Conservation (phyloP, 2,797 vertebrate genomes). For the Mormyrus hasselquistii region DNA sequence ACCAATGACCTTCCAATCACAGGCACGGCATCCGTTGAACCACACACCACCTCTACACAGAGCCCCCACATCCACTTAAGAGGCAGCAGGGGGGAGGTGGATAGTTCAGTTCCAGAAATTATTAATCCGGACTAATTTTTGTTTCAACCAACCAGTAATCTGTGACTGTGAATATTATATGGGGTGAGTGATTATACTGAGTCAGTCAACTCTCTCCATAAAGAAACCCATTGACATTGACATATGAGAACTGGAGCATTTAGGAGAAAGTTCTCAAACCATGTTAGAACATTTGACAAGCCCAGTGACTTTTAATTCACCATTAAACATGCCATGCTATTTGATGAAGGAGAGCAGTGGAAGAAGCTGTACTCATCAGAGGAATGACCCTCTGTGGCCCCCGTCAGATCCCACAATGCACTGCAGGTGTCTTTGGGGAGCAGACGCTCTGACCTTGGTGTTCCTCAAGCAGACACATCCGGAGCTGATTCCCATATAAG, state of each 20-base stretch:
- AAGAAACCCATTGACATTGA: neutral
- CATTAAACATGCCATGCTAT: neutral
- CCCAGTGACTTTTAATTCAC: neutral
- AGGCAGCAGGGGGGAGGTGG: neutral
- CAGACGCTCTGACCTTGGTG: slow-evolving; percentile 6
- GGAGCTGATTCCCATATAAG: slow-evolving; percentile 10
- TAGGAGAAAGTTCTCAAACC: neutral
- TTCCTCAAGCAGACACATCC: slow-evolving; percentile 7
- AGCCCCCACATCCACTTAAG: neutral
- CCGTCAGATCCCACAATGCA: neutral
- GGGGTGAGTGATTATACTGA: neutral
- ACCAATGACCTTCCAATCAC: neutral
- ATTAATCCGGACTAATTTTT: neutral
- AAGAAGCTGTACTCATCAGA: neutral
- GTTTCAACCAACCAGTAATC: neutral
- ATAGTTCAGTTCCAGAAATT: neutral
- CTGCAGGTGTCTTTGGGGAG: neutral
- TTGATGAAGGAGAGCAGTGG: neutral
- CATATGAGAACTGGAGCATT: neutral
- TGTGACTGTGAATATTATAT: neutral
- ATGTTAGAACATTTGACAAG: neutral
- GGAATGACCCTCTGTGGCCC: neutral
- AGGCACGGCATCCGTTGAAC: neutral
- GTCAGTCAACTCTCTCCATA: neutral
- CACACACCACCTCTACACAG: neutral